Evolutionary conservation across 2,888 invertebrate species (phyloP).

Genomic region (Octonoba sinensis): DNA sequence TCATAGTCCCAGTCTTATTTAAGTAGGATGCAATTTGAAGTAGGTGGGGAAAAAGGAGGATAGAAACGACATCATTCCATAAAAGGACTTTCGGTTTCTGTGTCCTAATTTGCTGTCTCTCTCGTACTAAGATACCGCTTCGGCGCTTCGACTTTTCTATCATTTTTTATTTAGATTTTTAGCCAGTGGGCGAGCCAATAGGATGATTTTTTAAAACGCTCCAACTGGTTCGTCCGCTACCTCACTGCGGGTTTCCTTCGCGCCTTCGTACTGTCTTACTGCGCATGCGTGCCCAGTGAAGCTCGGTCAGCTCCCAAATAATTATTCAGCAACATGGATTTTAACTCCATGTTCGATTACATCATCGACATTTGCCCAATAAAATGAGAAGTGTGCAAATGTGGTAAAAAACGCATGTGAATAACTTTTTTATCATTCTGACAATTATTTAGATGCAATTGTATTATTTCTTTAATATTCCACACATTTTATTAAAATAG

Average conservation of each 20-base stretch:
- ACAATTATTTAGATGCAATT: too few relatives aligned
- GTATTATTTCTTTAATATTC: too few relatives aligned
- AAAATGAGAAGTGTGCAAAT: too few relatives aligned
- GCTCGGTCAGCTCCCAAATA: conserved; percentile 21
- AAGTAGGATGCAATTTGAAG: too few relatives aligned
- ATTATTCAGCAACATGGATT: not conserved
- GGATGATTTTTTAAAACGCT: not conserved
- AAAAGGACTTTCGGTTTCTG: conserved; percentile 23
- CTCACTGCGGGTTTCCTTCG: conserved; percentile 19
- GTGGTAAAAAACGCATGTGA: too few relatives aligned
- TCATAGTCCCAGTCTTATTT: too few relatives aligned
- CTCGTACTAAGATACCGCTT: too few relatives aligned
- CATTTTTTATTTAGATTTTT: not conserved
- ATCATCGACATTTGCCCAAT: too few relatives aligned
- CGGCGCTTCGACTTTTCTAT: too few relatives aligned
- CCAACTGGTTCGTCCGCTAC: conserved; percentile 35
- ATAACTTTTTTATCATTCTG: too few relatives aligned
- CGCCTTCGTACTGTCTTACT: not conserved
- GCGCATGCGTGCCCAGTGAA: conserved; percentile 26
- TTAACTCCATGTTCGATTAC: not conserved
- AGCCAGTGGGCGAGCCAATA: conserved; percentile 43
- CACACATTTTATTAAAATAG: too few relatives aligned
- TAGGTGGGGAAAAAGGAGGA: too few relatives aligned
- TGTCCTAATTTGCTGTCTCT: conserved; percentile 4
- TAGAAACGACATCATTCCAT: conserved; percentile 13